A percentile compares a stretch with the other conserved stretches of the same genome.
Evolutionary conservation across 30 jellyfish, hydroid and myxozoan species (phyloP).

Genomic region (Rhopilema esculentum): DNA sequence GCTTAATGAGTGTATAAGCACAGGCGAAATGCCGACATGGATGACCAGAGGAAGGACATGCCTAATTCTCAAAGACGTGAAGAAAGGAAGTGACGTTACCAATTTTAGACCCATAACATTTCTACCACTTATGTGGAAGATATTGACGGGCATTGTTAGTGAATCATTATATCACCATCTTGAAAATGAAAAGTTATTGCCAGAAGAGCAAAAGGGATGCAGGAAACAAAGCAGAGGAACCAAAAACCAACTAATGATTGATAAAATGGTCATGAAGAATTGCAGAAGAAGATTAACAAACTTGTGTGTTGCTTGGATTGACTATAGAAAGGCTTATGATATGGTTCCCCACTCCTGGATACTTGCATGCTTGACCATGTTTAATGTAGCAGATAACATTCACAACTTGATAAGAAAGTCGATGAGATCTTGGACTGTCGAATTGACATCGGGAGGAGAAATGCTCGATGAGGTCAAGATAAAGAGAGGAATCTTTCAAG

Average conservation of each 20-base stretch:
- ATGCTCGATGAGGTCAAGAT: constrained; percentile 15
- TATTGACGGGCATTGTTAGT: constrained; percentile 34
- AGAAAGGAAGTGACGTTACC: constrained; percentile 55
- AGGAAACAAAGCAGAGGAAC: constrained; percentile 45
- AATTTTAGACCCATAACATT: constrained; percentile 52
- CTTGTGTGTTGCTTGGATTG: constrained; percentile 32
- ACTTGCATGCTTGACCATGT: too few relatives aligned
- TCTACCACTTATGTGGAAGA: constrained; percentile 44
- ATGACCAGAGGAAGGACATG: constrained; percentile 58
- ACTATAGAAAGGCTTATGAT: too few relatives aligned
- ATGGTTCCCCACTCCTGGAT: too few relatives aligned
- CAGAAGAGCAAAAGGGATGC: constrained; percentile 34
- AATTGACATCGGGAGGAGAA: too few relatives aligned
- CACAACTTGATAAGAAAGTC: too few relatives aligned
- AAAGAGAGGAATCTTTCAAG: constrained; percentile 56
- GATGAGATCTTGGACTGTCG: too few relatives aligned
- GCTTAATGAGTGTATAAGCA: constrained; percentile 33
- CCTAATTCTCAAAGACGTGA: constrained; percentile 47
- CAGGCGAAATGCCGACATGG: constrained; percentile 23
- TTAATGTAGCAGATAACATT: too few relatives aligned
- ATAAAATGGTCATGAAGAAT: constrained; percentile 14
- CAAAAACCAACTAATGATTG: constrained; percentile 40
- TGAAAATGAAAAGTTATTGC: constrained; percentile 13
- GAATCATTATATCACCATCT: constrained; percentile 35
- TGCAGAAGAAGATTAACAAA: constrained; percentile 45